phyloP scores from a whole-genome alignment of 2,113 vertebrate species.

The Centropus unirufus region DNA sequence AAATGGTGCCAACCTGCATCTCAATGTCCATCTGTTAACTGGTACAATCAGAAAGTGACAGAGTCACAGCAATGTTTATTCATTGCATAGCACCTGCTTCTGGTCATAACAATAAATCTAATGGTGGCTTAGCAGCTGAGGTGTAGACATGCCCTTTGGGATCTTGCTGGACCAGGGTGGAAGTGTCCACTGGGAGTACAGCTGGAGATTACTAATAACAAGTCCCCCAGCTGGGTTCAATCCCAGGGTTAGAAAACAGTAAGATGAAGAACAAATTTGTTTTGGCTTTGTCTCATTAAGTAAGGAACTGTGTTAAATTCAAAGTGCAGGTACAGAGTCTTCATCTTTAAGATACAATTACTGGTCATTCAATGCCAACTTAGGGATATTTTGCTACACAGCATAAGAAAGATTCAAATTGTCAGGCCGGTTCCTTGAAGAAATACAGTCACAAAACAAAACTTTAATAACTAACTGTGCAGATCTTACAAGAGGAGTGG shows the following conservation, averaged over 20 bases:
- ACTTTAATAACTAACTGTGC: background rate
- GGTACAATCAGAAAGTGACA: slow-evolving; percentile 37
- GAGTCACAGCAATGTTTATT: slow-evolving; percentile 32
- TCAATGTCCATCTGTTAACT: slow-evolving; percentile 45
- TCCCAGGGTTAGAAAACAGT: background rate
- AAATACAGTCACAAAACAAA: background rate
- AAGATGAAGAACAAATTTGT: background rate
- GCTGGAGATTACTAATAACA: slow-evolving; percentile 13
- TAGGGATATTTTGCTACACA: background rate
- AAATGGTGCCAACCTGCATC: slow-evolving; percentile 37
- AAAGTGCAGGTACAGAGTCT: background rate
- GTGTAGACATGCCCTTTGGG: slow-evolving; percentile 33
- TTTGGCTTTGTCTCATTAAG: background rate
- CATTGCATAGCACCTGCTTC: slow-evolving; percentile 30
- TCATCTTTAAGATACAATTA: background rate
- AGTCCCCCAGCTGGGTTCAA: background rate
- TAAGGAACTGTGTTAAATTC: background rate
- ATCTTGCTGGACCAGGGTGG: background rate
- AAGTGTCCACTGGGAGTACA: background rate
- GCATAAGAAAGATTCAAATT: background rate
- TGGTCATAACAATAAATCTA: slow-evolving; percentile 48
- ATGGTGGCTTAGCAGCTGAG: background rate
- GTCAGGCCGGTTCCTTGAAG: background rate
- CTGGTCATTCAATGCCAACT: background rate
- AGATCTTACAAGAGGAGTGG: background rate